These are phyloP conservation scores for Caiman crocodilus DNA, from an alignment of 2,797 vertebrate species.

Conservation along the genomic window DNA sequence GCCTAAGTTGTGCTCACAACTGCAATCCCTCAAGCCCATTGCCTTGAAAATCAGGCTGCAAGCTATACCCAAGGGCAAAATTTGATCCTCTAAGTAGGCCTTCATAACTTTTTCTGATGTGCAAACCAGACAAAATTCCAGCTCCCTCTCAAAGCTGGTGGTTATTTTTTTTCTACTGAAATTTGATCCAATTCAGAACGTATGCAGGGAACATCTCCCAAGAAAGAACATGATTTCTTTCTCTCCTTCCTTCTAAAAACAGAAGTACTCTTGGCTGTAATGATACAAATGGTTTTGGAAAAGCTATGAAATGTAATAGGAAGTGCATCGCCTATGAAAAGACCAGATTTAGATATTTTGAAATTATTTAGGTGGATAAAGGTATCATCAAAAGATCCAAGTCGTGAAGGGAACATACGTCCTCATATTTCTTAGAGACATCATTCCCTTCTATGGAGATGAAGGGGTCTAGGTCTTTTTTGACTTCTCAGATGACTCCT, in stretches of 20 bases:
- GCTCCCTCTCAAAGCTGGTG: neutral
- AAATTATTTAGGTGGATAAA: neutral
- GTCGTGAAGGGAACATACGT: neutral
- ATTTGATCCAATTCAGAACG: neutral
- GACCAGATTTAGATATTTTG: neutral
- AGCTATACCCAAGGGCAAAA: neutral
- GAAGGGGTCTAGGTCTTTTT: neutral
- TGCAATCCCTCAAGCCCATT: neutral
- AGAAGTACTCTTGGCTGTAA: too few species aligned
- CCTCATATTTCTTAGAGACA: neutral
- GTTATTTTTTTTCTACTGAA: neutral
- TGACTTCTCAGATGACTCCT: neutral
- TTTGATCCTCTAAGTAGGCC: neutral
- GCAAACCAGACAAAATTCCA: neutral
- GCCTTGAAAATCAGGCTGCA: neutral
- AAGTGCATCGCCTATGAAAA: neutral
- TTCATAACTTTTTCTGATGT: neutral
- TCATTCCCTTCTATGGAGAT: neutral
- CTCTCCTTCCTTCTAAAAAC: neutral
- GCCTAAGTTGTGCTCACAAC: slow-evolving; percentile 2
- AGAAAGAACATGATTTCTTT: neutral
- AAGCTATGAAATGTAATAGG: rapidly evolving
- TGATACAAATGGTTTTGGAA: too few species aligned
- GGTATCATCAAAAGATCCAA: neutral
- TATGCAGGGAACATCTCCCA: neutral